Base-by-base conservation (phyloP, 2,797 vertebrate genomes). In the Lemur catta region DNA sequence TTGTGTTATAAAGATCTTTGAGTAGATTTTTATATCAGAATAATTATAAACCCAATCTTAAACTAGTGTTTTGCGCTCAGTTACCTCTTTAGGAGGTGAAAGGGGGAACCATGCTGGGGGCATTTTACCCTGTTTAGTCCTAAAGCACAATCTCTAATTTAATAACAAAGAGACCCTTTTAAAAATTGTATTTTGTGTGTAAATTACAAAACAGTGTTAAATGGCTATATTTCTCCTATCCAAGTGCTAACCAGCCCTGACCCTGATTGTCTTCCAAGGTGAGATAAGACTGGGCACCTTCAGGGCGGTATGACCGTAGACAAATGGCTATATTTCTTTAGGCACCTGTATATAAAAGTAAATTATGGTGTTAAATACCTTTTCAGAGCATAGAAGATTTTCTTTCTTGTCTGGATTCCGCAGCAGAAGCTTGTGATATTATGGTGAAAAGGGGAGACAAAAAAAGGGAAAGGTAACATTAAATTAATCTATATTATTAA, bases 381-480 rank as follows among this genome's bases (percentile, higher is more conserved):
- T 96, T 96, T 78, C 97, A 99, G 99, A 99, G 98, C 46, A 96
- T 99, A 84, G 99, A 99, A 98, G 99, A 99, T 86, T 99, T 99
- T 97, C 97, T 99, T 96, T 99, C 98, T 2, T 99, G 97, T 97
- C 97, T 99, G 87, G 99, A 99, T 98, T 98, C 96, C 35, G 98
- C 99, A 91, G 98, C 99, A 92, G 99, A 99, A 97, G 98, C 99
- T 63, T 99, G 99, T 96, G 99, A 99, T 93, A 99, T 99, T 96
- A 99, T 99, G 99, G 97, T 99, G 93, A 99, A 99, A 98, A 99
- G 98, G 94, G 99, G 98, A 89, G 99, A 99, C 98, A 99, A 99
- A 98, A 99, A 99, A 97, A 99, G 98, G 95, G 99, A 99, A 97
- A 99, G 99, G 99, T 99, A 99, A 91, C 2, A 43, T 41, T 76